Evolutionary conservation across 1,140 invertebrate genomes (phyloP).

Genomic region (Saccostrea glomerata): DNA sequence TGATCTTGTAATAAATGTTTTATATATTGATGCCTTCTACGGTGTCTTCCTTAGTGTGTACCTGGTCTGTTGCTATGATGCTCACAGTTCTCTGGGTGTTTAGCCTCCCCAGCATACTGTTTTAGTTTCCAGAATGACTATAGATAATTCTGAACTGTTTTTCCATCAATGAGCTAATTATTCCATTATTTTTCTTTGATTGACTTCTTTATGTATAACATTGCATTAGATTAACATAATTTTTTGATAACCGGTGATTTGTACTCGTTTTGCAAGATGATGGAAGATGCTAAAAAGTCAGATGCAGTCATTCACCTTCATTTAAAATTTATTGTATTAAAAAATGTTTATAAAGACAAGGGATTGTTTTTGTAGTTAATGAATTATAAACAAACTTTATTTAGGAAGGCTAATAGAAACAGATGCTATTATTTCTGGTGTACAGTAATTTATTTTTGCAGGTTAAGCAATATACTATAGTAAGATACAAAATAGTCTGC

Average conservation of each 20-base stretch:
- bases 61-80: background rate
- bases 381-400: slow-evolving; percentile 2
- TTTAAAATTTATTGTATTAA: background rate
- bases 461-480: background rate
- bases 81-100: background rate
- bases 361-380: slow-evolving; percentile 15
- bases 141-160: background rate
- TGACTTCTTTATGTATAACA: background rate
- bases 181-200: background rate
- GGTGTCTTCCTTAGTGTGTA: background rate
- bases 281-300: slow-evolving; percentile 1
- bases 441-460: background rate
- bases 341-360: background rate
- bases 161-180: background rate
- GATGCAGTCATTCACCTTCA: background rate
- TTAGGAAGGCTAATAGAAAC: background rate
- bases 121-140: background rate
- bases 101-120: slow-evolving; percentile 11
- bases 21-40: slow-evolving; percentile 20
- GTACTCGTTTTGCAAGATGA: background rate
- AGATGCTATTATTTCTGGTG: background rate
- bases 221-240: background rate
- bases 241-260: background rate
- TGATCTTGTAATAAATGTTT: slow-evolving; percentile 25
- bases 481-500: background rate